Percentiles rank a stretch among this genome's conserved stretches.
Evolutionary conservation across 2,113 vertebrate genomes (phyloP).

Genomic region (Ciconia boyciana): DNA sequence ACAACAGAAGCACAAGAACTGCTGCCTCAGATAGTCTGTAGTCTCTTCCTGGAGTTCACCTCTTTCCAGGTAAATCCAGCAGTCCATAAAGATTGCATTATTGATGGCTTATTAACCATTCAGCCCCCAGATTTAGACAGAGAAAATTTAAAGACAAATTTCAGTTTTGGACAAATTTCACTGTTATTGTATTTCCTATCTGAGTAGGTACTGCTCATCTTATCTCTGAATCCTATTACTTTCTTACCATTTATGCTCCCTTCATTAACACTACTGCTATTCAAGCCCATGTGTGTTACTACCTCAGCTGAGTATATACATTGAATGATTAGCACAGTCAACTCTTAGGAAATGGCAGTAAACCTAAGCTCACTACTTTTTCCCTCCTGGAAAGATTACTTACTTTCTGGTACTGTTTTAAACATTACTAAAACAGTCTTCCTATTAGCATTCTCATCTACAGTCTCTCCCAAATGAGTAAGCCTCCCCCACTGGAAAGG

Average conservation of each 20-base stretch:
- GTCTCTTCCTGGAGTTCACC: background rate
- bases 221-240: background rate
- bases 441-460: background rate
- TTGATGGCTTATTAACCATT: background rate
- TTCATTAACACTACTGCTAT: background rate
- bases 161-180: background rate
- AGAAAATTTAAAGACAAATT: background rate
- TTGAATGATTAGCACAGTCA: background rate
- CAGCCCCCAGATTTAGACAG: background rate
- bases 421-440: background rate
- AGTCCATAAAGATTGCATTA: background rate
- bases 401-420: background rate
- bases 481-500: background rate
- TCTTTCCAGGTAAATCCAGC: background rate
- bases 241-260: background rate
- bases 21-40: background rate
- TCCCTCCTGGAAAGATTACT: background rate
- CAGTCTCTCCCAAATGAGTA: background rate
- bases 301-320: background rate
- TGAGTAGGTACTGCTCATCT: background rate
- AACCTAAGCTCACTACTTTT: background rate
- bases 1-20: background rate
- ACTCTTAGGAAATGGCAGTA: background rate
- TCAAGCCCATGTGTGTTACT: background rate
- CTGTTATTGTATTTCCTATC: background rate